Evolutionary conservation across 2,888 invertebrate genomes (phyloP), one percentile per base, ranked within the genome.

Genomic region (Agrochola macilenta): DNA sequence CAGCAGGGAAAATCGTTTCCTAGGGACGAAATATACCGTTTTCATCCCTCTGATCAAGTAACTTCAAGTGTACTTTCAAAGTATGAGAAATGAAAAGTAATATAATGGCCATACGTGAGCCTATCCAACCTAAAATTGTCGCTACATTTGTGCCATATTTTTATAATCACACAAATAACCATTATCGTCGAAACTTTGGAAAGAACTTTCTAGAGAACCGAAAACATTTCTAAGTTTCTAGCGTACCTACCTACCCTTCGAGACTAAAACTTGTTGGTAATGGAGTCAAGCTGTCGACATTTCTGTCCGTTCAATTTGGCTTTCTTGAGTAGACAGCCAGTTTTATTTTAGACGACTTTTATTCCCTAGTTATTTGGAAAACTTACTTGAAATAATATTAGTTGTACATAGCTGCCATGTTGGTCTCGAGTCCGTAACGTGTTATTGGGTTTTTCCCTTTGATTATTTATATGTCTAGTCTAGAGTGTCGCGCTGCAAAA

Each of bases 231-330:
- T 69, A 64, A 76, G 57, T 83, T 78, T 43, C 43, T 39, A 66
- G 71, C 54, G 49, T 57, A 30, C 39, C 58, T 69, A 70, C 14
- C 49, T 69, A 70, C 14, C 49, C 43, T 61, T 71, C 12, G 60
- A 61, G 70, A 57, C 39, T 43, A 57, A 58, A 71, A 64, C 82
- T 83, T 71, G 30, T 63, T n/a, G n/a, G 66, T 66, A 82, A 82
- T 80, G n/a, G 60, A 71, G 83, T 78, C 83, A 81, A 82, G 83
- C 78, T 81, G 80, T 71, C 71, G 78, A 61, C 80, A 49, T 52
- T 70, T 66, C 54, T 61, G 71, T 57, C 60, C 54, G 60, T 66
- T 72, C 65, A 78, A 81, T 81, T 81, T 81, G 46, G 65, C 49
- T 71, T 78, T 78, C 39, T 43, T 43, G 43, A 43, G 11, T 43